phyloP scores from a whole-genome alignment of 1,140 invertebrate species.

The Dendroctonus valens region DNA sequence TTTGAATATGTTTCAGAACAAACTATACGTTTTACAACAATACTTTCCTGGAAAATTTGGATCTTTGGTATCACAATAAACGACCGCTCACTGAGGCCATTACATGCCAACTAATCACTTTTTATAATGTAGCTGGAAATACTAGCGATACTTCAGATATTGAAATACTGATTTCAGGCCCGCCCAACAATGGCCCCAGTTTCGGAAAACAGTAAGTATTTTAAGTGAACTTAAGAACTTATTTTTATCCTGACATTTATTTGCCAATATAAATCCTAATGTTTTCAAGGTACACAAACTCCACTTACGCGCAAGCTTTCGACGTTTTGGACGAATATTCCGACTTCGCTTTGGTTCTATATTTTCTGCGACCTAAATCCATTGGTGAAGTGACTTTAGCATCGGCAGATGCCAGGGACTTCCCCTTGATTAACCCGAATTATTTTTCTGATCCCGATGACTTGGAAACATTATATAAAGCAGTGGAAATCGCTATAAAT shows the following conservation, averaged over 20 bases:
- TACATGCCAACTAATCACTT: too few species aligned
- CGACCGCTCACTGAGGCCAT: too few species aligned
- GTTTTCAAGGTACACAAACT: too few species aligned
- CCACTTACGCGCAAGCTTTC: not conserved
- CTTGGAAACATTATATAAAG: slow-evolving; percentile 50
- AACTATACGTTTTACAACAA: not conserved
- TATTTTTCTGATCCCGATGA: slow-evolving; percentile 63
- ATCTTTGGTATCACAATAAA: not conserved
- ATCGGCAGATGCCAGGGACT: slow-evolving; percentile 66
- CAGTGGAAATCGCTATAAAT: slow-evolving; percentile 19
- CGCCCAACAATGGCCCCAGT: not conserved
- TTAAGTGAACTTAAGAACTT: too few species aligned
- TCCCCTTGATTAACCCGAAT: slow-evolving; percentile 78
- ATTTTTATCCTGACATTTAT: too few species aligned
- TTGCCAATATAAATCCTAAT: too few species aligned
- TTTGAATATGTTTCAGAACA: not conserved
- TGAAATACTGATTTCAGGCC: not conserved
- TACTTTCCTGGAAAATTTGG: not conserved
- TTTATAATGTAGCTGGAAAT: not conserved
- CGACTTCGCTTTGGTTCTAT: slow-evolving; percentile 48
- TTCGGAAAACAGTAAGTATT: not conserved
- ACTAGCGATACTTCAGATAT: not conserved
- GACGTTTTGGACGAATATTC: not conserved
- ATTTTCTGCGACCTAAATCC: slow-evolving; percentile 69
- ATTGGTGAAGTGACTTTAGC: slow-evolving; percentile 66